Percentiles rank a stretch among this genome's conserved stretches.
phyloP scores from a whole-genome alignment of 1,140 invertebrate species.

The Tribolium castaneum region DNA sequence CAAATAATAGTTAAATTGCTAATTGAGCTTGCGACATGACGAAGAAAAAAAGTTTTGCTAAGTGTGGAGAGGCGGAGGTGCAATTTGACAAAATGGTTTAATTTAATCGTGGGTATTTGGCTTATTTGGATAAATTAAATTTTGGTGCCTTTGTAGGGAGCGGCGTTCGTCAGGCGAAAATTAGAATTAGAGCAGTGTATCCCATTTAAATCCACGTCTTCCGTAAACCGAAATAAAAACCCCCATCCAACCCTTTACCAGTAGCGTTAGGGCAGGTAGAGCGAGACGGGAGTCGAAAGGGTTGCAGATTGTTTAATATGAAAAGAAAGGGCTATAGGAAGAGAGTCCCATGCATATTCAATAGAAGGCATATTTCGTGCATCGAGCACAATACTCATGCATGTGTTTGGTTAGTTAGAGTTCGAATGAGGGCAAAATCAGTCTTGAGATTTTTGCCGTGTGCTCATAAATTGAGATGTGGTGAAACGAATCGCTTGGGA shows the following conservation, averaged over 20 bases:
- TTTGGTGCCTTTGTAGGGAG: neutral
- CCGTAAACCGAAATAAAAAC: conserved; percentile 19
- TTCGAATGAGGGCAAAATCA: conserved; percentile 8
- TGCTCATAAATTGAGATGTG: conserved; percentile 17
- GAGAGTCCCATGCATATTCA: conserved; percentile 42
- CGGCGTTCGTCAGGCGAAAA: neutral
- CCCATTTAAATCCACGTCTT: neutral
- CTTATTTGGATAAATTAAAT: neutral
- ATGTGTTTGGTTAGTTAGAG: conserved; percentile 38
- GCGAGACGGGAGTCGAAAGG: conserved; percentile 37
- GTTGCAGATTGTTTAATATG: conserved; percentile 33
- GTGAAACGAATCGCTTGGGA: neutral
- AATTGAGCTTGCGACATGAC: too few species aligned
- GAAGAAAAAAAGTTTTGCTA: too few species aligned
- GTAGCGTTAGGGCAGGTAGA: conserved; percentile 39
- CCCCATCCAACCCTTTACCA: conserved; percentile 31
- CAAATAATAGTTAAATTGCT: too few species aligned
- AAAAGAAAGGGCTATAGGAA: conserved; percentile 44
- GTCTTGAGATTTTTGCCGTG: conserved; percentile 1
- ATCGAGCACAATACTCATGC: conserved; percentile 43
- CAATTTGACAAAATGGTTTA: neutral
- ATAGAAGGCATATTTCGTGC: conserved; percentile 46
- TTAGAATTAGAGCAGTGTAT: conserved; percentile 16
- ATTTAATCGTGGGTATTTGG: neutral
- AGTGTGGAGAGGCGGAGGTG: too few species aligned